Evolutionary conservation across 2,888 invertebrate genomes (phyloP).

Genomic region (Netelia virgata): DNA sequence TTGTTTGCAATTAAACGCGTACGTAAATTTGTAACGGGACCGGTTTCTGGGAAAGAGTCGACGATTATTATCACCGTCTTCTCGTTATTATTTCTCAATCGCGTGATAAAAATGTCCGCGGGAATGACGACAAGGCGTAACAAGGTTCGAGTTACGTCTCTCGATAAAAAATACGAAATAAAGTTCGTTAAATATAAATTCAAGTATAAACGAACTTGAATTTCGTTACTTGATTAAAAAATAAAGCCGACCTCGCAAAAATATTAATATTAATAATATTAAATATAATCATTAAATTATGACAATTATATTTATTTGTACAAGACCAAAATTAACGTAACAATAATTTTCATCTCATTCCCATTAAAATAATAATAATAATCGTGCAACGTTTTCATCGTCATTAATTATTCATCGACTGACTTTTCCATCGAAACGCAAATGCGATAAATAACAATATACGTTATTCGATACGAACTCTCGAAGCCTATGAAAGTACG

Average conservation of each 20-base stretch:
- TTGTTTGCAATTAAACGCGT: slow-evolving; percentile 22
- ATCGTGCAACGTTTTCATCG: neutral
- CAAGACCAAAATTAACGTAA: neutral
- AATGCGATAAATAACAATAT: slow-evolving; percentile 20
- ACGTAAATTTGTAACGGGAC: too few relatives aligned
- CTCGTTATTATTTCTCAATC: slow-evolving; percentile 26
- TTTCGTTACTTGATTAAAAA: neutral
- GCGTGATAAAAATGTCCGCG: slow-evolving; percentile 4
- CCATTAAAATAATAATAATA: neutral
- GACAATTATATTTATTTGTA: too few relatives aligned
- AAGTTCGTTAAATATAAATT: neutral
- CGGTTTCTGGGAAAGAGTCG: neutral
- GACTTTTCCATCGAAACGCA: neutral
- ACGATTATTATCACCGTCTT: neutral
- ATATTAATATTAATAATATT: slow-evolving; percentile 1
- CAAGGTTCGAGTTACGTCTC: neutral
- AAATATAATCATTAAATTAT: neutral
- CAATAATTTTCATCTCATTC: neutral
- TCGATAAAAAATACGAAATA: neutral
- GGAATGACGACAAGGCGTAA: neutral
- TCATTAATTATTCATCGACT: slow-evolving; percentile 12
- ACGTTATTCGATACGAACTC: neutral
- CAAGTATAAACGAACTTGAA: neutral
- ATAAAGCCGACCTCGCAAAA: neutral
- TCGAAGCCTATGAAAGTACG: neutral